Conservation (phyloP, 2,113 vertebrate genomes). For the Lamprotornis superbus region DNA sequence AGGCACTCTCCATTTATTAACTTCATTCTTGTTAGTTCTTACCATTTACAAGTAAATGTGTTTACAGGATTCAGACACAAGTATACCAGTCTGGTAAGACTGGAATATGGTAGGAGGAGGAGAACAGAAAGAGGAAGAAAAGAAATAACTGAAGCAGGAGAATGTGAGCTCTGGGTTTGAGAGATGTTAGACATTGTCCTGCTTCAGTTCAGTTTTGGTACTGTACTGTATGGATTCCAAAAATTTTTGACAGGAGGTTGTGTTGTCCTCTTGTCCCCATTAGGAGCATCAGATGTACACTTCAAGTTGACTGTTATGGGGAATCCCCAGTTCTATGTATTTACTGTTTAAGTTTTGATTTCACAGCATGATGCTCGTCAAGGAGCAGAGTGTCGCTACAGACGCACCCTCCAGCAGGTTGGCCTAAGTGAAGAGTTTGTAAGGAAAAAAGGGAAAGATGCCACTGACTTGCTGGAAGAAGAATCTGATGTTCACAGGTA, state of each 20-base stretch:
- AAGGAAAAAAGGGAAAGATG: slow-evolving; percentile 72
- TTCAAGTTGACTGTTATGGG: neutral
- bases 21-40: neutral
- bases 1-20: neutral
- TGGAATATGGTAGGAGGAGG: neutral
- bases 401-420: slow-evolving; percentile 75
- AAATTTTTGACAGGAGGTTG: neutral
- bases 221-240: neutral
- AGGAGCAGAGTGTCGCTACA: slow-evolving; percentile 81
- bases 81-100: neutral
- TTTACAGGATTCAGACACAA: neutral
- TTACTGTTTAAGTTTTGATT: neutral
- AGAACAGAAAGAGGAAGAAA: neutral
- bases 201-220: neutral
- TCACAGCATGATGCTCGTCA: slow-evolving; percentile 78
- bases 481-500: slow-evolving; percentile 58
- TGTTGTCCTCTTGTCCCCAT: neutral
- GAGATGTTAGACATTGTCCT: neutral
- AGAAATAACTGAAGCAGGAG: neutral
- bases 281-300: neutral
- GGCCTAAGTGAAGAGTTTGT: slow-evolving; percentile 89
- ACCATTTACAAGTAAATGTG: neutral
- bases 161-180: neutral
- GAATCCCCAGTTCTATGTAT: neutral
- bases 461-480: slow-evolving; percentile 5